Percentiles rank a stretch among this genome's conserved stretches.
phyloP scores from a whole-genome alignment of 2,797 vertebrate species.

The Crypturellus tataupa region DNA sequence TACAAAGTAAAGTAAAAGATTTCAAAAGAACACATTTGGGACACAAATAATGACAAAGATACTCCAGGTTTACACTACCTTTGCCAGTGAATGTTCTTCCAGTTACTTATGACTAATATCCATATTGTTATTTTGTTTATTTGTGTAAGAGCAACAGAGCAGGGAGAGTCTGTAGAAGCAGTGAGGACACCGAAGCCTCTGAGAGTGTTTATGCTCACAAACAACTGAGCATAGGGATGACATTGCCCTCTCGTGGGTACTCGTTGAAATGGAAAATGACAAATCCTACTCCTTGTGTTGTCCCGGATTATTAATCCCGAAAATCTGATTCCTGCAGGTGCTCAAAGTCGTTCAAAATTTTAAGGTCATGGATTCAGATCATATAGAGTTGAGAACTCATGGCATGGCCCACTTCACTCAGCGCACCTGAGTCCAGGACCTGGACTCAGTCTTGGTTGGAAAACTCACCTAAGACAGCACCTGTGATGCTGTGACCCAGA shows the following conservation, averaged over 20 bases:
- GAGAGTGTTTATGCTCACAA: fast-evolving
- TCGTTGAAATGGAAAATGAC: neutral
- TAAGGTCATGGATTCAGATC: neutral
- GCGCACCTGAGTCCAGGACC: neutral
- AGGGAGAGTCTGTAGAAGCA: neutral
- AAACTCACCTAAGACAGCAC: neutral
- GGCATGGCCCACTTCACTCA: too few relatives aligned
- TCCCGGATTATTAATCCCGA: neutral
- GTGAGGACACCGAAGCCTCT: neutral
- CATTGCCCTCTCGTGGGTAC: conserved; percentile 73
- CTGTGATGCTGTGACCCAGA: neutral
- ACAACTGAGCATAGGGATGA: neutral
- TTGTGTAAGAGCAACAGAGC: neutral
- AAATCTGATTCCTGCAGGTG: neutral
- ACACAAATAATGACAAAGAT: neutral
- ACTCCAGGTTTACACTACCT: neutral
- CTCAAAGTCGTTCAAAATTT: neutral
- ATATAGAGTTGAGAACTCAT: neutral
- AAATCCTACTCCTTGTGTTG: neutral
- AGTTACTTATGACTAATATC: neutral
- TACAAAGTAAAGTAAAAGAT: neutral
- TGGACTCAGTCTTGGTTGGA: neutral
- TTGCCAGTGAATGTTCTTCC: fast-evolving
- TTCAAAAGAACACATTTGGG: neutral
- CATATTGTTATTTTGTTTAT: neutral